Evolutionary conservation across 2,113 vertebrate genomes (phyloP), one percentile per base, ranked within the genome.

Genomic region (Athene noctua): DNA sequence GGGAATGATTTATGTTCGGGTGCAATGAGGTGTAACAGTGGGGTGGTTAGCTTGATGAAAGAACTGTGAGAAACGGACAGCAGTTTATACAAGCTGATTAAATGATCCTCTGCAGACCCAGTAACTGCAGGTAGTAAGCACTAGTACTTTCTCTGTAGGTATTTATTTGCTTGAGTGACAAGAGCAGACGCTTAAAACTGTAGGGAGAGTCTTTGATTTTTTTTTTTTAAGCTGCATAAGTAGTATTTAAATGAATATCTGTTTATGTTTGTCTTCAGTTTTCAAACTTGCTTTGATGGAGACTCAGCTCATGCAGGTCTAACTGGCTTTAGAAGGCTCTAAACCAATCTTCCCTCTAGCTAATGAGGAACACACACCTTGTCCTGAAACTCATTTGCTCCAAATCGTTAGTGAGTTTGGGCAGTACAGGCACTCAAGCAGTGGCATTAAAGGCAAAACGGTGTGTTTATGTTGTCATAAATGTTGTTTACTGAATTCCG

Each of bases 1-100:
- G 22, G 54, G 46, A 47, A 15, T n/a, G 17, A 15, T 25, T 26
- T 15, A 29, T 6, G 0, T 42, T 29, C 12, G 0, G 2, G 42
- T 34, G 51, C 57, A 66, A 6, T 66, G 63, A 47, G 58, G 46
- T 75, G 34, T 84, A 70, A 54, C 23, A 42, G 26, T 49, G 21
- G 72, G 11, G 34, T 40, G 42, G 34, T 74, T 79, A 27, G n/a
- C 51, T 55, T 70, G 38, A 34, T 42, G 15, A 36, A 70, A 61
- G 42, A 75, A 58, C 46, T 59, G 15, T 22, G 62, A 66, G 36
- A 80, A 75, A 32, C 6, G 6, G 73, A 32, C 47, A 19, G 44
- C 5, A 13, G 59, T 47, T 83, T 71, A 61, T 21, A 36, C 23
- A 34, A 9, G 47, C 46, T 57, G 70, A 57, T 67, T 46, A 46